Percentiles rank a stretch among this genome's conserved stretches.
Evolutionary conservation across 2,888 invertebrate species (phyloP).

Genomic region (Chrysomela aeneicollis): DNA sequence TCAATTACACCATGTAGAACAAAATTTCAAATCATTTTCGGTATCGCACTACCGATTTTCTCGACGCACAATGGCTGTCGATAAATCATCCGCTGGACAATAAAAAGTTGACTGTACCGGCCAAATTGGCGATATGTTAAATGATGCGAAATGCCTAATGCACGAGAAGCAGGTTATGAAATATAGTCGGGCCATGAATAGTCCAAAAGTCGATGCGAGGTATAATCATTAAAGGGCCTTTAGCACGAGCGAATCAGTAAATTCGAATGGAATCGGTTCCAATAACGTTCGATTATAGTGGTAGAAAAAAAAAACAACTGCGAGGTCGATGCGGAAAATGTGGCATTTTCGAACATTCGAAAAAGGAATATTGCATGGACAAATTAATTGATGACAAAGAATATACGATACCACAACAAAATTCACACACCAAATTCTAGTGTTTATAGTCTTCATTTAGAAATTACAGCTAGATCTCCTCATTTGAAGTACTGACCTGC

Average conservation of each 20-base stretch:
- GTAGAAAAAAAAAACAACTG: neutral
- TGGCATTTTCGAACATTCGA: too few species aligned
- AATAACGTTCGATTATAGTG: neutral
- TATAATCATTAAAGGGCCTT: constrained; percentile 49
- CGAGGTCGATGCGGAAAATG: neutral
- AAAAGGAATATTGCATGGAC: neutral
- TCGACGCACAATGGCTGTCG: constrained; percentile 36
- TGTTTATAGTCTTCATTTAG: too few species aligned
- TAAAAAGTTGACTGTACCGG: constrained; percentile 42
- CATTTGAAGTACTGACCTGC: too few species aligned
- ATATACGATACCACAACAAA: too few species aligned
- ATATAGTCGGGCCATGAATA: constrained; percentile 40
- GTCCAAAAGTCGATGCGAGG: constrained; percentile 39
- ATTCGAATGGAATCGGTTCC: neutral
- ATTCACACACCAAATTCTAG: too few species aligned
- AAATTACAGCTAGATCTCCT: too few species aligned
- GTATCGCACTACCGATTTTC: constrained; percentile 28
- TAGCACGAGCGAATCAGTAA: constrained; percentile 2
- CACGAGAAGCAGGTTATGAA: constrained; percentile 42
- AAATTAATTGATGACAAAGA: too few species aligned
- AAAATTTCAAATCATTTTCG: constrained; percentile 34
- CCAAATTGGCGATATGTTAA: constrained; percentile 47
- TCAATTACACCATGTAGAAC: constrained; percentile 29
- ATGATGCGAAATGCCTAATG: constrained; percentile 47
- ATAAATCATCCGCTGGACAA: constrained; percentile 46